Evolutionary conservation across 1,140 invertebrate genomes (phyloP).

Genomic region (Portunus trituberculatus): DNA sequence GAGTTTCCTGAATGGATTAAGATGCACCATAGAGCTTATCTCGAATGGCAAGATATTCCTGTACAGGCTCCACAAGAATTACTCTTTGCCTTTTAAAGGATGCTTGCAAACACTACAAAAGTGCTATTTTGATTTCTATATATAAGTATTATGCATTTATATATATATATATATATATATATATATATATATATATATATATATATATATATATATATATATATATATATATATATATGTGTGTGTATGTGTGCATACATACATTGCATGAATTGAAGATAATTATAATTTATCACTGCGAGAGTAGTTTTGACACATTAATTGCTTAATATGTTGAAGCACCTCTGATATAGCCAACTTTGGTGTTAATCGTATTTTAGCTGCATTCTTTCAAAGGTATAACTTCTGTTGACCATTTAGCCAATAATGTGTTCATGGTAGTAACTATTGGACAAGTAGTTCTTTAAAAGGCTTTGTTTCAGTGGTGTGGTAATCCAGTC

Average conservation of each 20-base stretch:
- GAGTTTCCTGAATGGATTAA: neutral
- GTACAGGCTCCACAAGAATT: slow-evolving; percentile 34
- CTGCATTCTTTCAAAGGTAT: slow-evolving; percentile 69
- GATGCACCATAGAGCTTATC: slow-evolving; percentile 41
- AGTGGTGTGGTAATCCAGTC: slow-evolving; percentile 75
- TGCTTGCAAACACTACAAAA: slow-evolving; percentile 48
- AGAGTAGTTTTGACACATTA: slow-evolving; percentile 38
- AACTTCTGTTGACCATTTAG: slow-evolving; percentile 70
- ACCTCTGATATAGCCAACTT: slow-evolving; percentile 52
- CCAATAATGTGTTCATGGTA: slow-evolving; percentile 76
- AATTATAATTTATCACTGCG: slow-evolving; percentile 46
- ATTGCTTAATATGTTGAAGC: slow-evolving; percentile 65
- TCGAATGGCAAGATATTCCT: slow-evolving; percentile 48
- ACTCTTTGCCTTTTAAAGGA: slow-evolving; percentile 46
- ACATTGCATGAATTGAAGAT: slow-evolving; percentile 46
- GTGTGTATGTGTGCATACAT: slow-evolving; percentile 33
- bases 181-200: slow-evolving; percentile 24
- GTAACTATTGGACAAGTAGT: slow-evolving; percentile 74
- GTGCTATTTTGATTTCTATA: slow-evolving; percentile 56
- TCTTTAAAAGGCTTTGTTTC: slow-evolving; percentile 74
- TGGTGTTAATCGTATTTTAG: slow-evolving; percentile 47
- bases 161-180: slow-evolving; percentile 26
- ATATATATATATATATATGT: neutral
- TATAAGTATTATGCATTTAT: neutral
- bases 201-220: slow-evolving; percentile 26